phyloP scores from a whole-genome alignment of 2,113 vertebrate species.

The Chloropsis hardwickii region DNA sequence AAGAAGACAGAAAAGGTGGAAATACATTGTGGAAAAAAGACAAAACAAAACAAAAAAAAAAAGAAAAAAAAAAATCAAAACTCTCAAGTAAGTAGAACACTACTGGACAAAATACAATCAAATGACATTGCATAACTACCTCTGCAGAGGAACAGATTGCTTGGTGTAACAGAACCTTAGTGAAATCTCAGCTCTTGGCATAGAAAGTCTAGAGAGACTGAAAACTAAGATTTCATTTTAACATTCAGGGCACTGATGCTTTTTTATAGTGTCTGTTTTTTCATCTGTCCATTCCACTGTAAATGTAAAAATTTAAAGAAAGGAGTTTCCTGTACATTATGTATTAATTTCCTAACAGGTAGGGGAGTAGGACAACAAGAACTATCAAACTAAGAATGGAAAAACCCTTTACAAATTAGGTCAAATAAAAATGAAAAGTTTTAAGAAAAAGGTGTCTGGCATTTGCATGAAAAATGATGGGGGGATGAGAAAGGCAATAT shows the following conservation, averaged over 20 bases:
- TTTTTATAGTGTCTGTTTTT: conserved; percentile 20
- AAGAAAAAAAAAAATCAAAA: neutral
- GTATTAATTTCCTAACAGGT: neutral
- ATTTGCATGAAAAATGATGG: neutral
- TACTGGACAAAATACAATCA: neutral
- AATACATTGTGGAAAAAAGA: neutral
- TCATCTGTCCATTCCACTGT: neutral
- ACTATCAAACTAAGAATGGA: neutral
- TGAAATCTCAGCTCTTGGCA: conserved; percentile 16
- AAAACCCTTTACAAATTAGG: neutral
- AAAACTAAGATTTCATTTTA: conserved; percentile 40
- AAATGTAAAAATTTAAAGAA: conserved; percentile 4
- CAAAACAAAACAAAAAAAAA: too few relatives aligned
- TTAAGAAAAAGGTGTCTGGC: fast-evolving
- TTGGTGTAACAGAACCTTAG: neutral
- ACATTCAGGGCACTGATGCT: neutral
- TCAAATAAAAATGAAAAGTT: neutral
- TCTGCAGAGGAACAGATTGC: neutral
- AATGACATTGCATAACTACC: neutral
- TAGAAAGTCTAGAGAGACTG: neutral
- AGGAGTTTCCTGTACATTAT: neutral
- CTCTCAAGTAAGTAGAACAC: neutral
- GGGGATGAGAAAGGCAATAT: neutral
- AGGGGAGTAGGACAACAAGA: neutral
- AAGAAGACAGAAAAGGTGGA: neutral